phyloP scores from a whole-genome alignment of 2,888 invertebrate species.

The Oscheius sp. region DNA sequence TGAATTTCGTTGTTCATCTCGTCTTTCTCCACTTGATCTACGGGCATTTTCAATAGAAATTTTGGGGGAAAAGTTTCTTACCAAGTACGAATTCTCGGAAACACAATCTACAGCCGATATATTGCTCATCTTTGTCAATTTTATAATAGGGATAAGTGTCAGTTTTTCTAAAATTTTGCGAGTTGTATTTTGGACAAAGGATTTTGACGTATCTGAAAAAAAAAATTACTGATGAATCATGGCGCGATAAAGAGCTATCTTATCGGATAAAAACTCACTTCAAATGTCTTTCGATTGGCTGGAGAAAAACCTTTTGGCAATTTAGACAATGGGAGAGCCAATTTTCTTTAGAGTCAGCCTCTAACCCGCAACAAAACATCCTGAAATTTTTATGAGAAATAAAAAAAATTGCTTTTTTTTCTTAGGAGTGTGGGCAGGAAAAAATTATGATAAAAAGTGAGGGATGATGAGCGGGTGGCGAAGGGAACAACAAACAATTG shows the following conservation, averaged over 20 bases:
- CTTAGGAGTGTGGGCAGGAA: too few species aligned
- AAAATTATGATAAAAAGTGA: too few species aligned
- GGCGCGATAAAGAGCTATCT: neutral
- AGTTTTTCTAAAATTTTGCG: too few species aligned
- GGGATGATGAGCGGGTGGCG: too few species aligned
- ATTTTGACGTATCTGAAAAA: neutral
- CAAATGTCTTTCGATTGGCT: neutral
- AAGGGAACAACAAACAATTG: too few species aligned
- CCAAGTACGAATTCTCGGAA: neutral
- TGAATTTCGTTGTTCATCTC: too few species aligned
- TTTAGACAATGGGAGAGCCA: neutral
- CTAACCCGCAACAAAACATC: neutral
- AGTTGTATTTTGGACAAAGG: too few species aligned
- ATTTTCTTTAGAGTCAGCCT: neutral
- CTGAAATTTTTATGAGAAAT: too few species aligned
- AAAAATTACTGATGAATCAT: neutral
- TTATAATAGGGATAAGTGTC: neutral
- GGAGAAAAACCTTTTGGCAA: neutral
- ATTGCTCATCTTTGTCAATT: neutral
- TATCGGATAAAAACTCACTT: neutral
- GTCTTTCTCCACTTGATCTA: too few species aligned
- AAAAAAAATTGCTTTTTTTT: too few species aligned
- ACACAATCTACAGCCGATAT: neutral
- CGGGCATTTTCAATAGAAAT: too few species aligned
- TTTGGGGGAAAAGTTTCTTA: neutral